phyloP scores from a whole-genome alignment of 2,888 invertebrate species.

The Platynereis dumerilii region DNA sequence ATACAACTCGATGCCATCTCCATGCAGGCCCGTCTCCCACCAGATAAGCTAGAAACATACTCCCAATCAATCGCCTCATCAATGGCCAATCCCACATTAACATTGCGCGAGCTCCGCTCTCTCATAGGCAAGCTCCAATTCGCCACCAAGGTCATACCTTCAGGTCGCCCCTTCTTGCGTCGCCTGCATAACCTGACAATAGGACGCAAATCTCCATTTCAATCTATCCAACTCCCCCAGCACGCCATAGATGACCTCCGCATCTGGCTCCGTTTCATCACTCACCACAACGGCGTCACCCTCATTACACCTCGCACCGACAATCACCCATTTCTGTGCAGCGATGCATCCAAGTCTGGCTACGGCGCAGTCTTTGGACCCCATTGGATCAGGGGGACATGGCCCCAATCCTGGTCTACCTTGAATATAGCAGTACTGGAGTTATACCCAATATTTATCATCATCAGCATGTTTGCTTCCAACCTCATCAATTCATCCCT shows the following conservation, averaged over 20 bases:
- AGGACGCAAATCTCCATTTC: not conserved
- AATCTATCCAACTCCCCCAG: not conserved
- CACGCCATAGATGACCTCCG: not conserved
- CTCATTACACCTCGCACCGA: not conserved
- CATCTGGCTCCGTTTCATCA: not conserved
- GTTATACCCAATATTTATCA: not conserved
- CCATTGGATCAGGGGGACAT: not conserved
- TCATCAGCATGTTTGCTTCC: not conserved
- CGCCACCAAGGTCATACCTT: not conserved
- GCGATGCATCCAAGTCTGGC: not conserved
- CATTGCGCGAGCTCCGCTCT: not conserved
- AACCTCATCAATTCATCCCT: not conserved
- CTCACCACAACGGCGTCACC: not conserved
- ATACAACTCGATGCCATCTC: not conserved
- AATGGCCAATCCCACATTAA: not conserved
- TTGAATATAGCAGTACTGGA: slow-evolving; percentile 1
- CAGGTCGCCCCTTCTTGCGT: not conserved
- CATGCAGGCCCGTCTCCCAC: not conserved
- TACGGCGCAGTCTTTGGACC: not conserved
- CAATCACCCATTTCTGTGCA: not conserved
- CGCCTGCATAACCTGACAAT: not conserved
- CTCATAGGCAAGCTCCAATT: not conserved
- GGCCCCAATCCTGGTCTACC: not conserved
- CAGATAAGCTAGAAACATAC: not conserved
- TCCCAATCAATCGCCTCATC: not conserved